These are phyloP conservation scores for Chloroceryle inda DNA, from an alignment of 2,797 vertebrate genomes.

Conservation along the genomic window DNA sequence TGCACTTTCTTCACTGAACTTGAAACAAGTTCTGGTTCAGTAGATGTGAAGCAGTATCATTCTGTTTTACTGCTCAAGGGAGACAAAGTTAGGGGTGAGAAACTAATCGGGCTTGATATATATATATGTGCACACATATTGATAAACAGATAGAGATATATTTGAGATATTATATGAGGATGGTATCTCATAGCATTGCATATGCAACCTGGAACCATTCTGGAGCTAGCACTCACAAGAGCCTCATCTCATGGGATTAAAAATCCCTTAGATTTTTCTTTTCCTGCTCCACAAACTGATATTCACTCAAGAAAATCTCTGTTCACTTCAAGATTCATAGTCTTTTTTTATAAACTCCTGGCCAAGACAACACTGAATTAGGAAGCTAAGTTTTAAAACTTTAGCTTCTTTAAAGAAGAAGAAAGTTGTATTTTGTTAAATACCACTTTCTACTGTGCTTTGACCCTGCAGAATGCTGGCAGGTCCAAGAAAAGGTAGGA, in stretches of 20 bases:
- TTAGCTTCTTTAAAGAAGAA: neutral
- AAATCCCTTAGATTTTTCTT: neutral
- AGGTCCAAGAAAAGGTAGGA: neutral
- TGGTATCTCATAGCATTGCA: neutral
- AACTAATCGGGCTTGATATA: neutral
- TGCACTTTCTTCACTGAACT: neutral
- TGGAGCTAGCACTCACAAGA: neutral
- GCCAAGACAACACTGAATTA: neutral
- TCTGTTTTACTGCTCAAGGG: neutral
- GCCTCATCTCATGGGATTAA: neutral
- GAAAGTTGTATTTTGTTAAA: neutral
- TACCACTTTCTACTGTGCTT: neutral
- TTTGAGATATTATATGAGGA: neutral
- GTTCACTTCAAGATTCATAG: neutral
- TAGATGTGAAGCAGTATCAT: neutral
- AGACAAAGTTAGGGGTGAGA: neutral
- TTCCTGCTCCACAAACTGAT: neutral
- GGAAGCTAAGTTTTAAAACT: neutral
- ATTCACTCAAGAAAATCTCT: neutral
- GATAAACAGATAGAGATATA: neutral
- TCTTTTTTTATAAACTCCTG: neutral
- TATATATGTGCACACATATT: neutral
- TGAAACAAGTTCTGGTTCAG: neutral
- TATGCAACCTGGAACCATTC: neutral
- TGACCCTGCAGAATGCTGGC: neutral